These are phyloP conservation scores for Drosophila melanosoma DNA, from an alignment of 2,888 invertebrate species.

Conservation along the genomic window DNA sequence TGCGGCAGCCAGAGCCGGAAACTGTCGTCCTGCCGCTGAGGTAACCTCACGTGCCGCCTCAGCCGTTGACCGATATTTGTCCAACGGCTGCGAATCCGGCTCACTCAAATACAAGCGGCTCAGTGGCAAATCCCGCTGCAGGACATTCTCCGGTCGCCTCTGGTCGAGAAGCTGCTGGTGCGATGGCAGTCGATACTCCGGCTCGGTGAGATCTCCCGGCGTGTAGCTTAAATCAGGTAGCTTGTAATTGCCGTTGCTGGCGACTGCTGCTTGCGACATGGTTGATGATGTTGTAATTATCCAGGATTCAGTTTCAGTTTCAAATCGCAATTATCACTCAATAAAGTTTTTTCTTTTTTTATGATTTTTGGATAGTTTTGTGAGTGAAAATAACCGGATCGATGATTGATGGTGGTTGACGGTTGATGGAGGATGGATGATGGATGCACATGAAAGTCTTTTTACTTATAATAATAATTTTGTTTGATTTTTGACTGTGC, in stretches of 20 bases:
- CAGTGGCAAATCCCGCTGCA: conserved; percentile 74
- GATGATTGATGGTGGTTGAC: conserved; percentile 20
- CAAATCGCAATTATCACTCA: conserved; percentile 8
- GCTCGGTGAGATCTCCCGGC: conserved; percentile 86
- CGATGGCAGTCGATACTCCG: conserved; percentile 83
- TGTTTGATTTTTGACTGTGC: not conserved
- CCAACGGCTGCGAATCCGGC: conserved; percentile 37
- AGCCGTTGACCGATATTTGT: conserved; percentile 18
- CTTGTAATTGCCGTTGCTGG: conserved; percentile 31
- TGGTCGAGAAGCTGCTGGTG: conserved; percentile 81
- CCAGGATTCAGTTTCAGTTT: conserved; percentile 5
- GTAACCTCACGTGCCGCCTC: conserved; percentile 22
- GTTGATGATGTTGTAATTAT: conserved; percentile 25
- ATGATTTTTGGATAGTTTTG: not conserved
- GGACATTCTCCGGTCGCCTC: conserved; percentile 67
- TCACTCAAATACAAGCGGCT: conserved; percentile 81
- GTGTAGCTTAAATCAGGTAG: conserved; percentile 83
- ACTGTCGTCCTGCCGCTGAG: conserved; percentile 59
- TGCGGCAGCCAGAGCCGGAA: conserved; percentile 67
- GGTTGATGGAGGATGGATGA: conserved; percentile 7
- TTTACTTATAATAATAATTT: not conserved
- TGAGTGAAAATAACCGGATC: not conserved
- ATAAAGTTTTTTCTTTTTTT: not conserved
- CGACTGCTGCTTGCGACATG: conserved; percentile 65
- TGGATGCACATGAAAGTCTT: conserved; percentile 13